phyloP scores from a whole-genome alignment of 2,888 invertebrate genomes.

The Parochlus steinenii region DNA sequence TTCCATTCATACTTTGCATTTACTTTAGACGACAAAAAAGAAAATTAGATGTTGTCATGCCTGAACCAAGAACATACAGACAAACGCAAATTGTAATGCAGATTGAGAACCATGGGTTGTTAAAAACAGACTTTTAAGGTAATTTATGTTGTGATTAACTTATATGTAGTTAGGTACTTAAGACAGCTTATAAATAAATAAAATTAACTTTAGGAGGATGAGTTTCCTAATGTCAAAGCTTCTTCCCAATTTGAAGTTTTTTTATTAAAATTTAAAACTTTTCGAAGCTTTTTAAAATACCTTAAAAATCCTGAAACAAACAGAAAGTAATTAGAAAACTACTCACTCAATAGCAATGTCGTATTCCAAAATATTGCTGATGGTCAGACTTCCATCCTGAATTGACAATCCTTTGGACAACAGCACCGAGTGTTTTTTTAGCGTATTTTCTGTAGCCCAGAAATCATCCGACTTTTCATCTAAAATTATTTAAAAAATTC shows the following conservation, averaged over 20 bases:
- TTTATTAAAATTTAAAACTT: too few species aligned
- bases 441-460: constrained; percentile 48
- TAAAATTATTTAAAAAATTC: constrained; percentile 18
- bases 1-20: constrained; percentile 24
- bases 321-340: background rate
- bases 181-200: too few species aligned
- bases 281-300: too few species aligned
- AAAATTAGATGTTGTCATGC: constrained; percentile 51
- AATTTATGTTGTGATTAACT: too few species aligned
- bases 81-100: constrained; percentile 78
- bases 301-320: too few species aligned
- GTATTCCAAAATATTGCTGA: constrained; percentile 10
- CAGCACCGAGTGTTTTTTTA: constrained; percentile 39
- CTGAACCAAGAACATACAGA: constrained; percentile 64
- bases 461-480: constrained; percentile 56
- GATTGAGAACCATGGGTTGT: constrained; percentile 65
- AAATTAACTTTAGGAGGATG: too few species aligned
- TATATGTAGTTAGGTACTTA: too few species aligned
- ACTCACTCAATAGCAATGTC: constrained; percentile 12
- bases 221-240: too few species aligned
- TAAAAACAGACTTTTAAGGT: constrained; percentile 58
- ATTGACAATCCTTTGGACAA: constrained; percentile 82
- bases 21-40: constrained; percentile 34
- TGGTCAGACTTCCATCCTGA: constrained; percentile 58
- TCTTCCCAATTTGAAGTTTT: too few species aligned